Evolutionary conservation across 2,113 vertebrate species (phyloP), one percentile per base, ranked within the genome.

Genomic region (Hyaena hyaena): DNA sequence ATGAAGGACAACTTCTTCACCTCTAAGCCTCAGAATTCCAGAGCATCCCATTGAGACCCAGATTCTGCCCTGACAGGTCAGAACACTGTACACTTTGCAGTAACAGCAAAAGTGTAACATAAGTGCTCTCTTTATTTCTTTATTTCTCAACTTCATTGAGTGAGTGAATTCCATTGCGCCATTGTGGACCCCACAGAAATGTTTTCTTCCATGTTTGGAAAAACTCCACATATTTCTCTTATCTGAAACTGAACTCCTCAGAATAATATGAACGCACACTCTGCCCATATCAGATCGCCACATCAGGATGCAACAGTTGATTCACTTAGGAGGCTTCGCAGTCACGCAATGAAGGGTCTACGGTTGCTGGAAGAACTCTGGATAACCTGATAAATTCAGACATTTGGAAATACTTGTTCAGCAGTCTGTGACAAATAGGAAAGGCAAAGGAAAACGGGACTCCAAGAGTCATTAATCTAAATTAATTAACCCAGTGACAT

Each of bases 401-500:
- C 74, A 93, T 95, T 96, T 93, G 87, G 73, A 98, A 96, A 97
- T 71, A 97, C 74, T 89, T 93, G 73, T 89, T 97, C 80, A 92
- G 69, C 45, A 90, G 68, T 93, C 95, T 97, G 93, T 87, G 80
- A 77, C 83, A 92, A 95, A 98, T 66, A 96, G 50, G 23, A 90
- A 96, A 92, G 55, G 69, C 96, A 97, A 97, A 97, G 63, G 74
- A 96, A 98, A 97, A 96, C 89, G 71, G 86, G 94, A 63, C 68
- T 92, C 92, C 55, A 89, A 96, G 80, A 96, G 96, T 95, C 92
- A 96, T 97, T 96, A 90, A 97, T 98, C 86, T 97, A 97, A 96
- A 98, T 97, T 97, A 98, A 98, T 97, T 97, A 97, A 98, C 93
- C 93, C 45, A 83, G 86, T 93, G 94, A 98, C 96, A 92, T 26